Evolutionary conservation across 2,888 invertebrate species (phyloP).

Genomic region (Hemicrepidius hirtus): DNA sequence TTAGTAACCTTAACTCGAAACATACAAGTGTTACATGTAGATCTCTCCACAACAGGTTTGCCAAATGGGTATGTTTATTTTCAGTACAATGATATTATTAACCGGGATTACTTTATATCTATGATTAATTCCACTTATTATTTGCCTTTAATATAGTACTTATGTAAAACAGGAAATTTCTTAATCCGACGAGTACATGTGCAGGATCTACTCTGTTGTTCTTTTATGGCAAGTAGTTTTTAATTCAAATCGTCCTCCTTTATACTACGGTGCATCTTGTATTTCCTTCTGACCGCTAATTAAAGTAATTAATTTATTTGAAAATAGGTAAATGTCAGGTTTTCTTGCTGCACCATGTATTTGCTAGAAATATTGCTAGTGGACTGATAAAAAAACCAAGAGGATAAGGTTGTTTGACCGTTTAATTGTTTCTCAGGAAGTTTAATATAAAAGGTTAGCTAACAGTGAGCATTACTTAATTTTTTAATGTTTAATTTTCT

Average conservation of each 20-base stretch:
- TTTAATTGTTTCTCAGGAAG: neutral
- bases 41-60: conserved; percentile 9
- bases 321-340: neutral
- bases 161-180: conserved; percentile 30
- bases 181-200: conserved; percentile 18
- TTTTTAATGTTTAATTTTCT: too few species aligned
- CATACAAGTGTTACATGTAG: conserved; percentile 5
- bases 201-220: conserved; percentile 10
- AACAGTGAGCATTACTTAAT: neutral
- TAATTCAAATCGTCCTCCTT: conserved; percentile 6
- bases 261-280: conserved; percentile 1
- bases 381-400: too few species aligned
- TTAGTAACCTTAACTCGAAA: neutral
- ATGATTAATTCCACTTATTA: conserved; percentile 22
- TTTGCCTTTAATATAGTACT: conserved; percentile 20
- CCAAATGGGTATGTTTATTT: conserved; percentile 8
- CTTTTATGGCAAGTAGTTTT: conserved; percentile 9
- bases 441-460: neutral
- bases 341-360: neutral
- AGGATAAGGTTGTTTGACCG: neutral
- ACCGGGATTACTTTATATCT: conserved; percentile 6
- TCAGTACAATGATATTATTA: conserved; percentile 26
- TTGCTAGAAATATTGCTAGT: too few species aligned
- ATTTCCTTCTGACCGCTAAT: conserved; percentile 7
- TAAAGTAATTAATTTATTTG: conserved; percentile 7